Percentiles rank a stretch among this genome's conserved stretches.
Evolutionary conservation across 2,888 invertebrate species (phyloP).

Genomic region (Stenotaenia linearis): DNA sequence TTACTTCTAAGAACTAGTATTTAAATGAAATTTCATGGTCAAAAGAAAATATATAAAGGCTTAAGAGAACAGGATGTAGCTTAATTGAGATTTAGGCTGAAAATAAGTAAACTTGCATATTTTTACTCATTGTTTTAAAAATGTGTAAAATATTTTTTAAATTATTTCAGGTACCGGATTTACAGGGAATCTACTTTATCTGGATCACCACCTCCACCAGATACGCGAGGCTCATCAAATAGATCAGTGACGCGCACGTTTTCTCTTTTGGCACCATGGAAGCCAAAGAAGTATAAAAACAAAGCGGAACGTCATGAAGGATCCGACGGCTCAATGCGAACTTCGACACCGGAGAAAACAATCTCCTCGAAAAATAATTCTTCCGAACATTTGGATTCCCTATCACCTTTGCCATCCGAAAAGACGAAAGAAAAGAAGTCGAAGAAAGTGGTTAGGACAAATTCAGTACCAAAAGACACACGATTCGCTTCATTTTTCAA

Average conservation of each 20-base stretch:
- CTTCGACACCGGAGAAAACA: neutral
- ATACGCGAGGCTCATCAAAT: neutral
- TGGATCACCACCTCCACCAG: constrained; percentile 20
- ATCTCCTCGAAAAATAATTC: constrained; percentile 31
- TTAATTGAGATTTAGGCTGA: too few species aligned
- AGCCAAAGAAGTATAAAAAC: constrained; percentile 66
- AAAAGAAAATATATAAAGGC: too few species aligned
- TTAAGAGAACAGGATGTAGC: too few species aligned
- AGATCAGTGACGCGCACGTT: constrained; percentile 54
- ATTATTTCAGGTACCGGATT: constrained; percentile 24
- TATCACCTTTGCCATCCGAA: constrained; percentile 34
- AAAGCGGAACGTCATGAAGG: constrained; percentile 54
- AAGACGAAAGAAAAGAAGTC: constrained; percentile 26
- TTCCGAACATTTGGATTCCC: constrained; percentile 34
- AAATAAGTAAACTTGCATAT: too few species aligned
- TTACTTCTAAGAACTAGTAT: too few species aligned
- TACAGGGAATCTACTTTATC: constrained; percentile 30
- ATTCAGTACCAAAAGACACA: constrained; percentile 41
- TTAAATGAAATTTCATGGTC: too few species aligned
- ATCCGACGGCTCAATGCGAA: constrained; percentile 1
- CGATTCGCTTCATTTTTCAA: constrained; percentile 39
- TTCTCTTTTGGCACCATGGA: constrained; percentile 78
- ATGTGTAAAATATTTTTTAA: too few species aligned
- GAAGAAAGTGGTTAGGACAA: constrained; percentile 35
- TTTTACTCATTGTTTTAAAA: too few species aligned